Conservation (phyloP, 1,140 invertebrate genomes). For the Temnothorax nylanderi region DNA sequence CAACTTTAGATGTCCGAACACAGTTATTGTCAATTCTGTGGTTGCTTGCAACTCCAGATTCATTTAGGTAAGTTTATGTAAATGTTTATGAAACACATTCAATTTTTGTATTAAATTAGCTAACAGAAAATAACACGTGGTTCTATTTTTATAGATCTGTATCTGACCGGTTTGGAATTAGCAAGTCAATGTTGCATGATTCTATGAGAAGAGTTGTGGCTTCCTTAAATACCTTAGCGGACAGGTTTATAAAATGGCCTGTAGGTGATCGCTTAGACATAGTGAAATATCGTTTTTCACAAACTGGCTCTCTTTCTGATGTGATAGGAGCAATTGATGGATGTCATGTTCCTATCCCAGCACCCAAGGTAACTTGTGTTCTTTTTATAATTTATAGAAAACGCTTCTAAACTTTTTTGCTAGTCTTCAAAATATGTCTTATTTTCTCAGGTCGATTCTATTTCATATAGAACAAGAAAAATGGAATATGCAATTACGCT, state of each 20-base stretch:
- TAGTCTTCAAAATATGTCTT: neutral
- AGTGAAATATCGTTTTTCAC: neutral
- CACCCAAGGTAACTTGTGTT: constrained; percentile 2
- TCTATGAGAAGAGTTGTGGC: constrained; percentile 9
- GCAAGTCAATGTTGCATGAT: neutral
- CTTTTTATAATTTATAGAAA: neutral
- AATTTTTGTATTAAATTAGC: neutral
- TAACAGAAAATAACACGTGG: neutral
- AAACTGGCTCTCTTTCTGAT: neutral
- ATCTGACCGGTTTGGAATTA: neutral
- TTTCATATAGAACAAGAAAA: neutral
- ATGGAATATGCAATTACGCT: neutral
- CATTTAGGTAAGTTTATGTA: constrained; percentile 18
- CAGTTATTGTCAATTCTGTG: neutral
- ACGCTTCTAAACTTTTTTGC: no score
- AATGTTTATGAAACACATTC: no score
- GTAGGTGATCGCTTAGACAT: neutral
- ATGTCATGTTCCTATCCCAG: neutral
- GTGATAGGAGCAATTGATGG: no score
- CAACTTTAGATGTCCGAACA: neutral
- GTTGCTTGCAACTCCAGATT: constrained; percentile 9
- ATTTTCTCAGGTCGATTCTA: neutral
- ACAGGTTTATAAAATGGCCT: constrained; percentile 2
- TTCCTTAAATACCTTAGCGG: neutral
- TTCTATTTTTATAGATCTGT: constrained; percentile 3